These are phyloP conservation scores for Mesochorus sp. DNA, from an alignment of 2,888 invertebrate species.

Conservation along the genomic window DNA sequence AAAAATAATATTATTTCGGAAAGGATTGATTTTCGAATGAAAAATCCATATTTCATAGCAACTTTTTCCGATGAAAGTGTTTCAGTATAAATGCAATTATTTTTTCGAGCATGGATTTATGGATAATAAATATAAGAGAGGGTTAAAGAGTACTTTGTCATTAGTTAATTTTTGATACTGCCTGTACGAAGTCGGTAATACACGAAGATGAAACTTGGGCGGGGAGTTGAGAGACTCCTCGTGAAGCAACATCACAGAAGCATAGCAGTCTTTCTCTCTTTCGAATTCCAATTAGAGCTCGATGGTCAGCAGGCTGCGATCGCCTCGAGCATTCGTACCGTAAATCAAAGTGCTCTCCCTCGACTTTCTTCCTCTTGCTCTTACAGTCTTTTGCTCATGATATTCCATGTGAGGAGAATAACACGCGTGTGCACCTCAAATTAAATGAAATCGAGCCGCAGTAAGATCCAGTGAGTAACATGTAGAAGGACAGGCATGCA, in stretches of 20 bases:
- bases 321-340: conserved; percentile 61
- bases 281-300: conserved; percentile 69
- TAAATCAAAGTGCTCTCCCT: conserved; percentile 65
- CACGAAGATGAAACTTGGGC: conserved; percentile 26
- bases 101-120: neutral
- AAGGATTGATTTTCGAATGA: too few relatives aligned
- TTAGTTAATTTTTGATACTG: conserved; percentile 46
- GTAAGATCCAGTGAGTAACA: conserved; percentile 47
- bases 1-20: too few relatives aligned
- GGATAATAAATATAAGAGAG: neutral
- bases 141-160: neutral
- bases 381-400: conserved; percentile 13
- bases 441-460: conserved; percentile 65
- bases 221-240: conserved; percentile 49
- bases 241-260: conserved; percentile 47
- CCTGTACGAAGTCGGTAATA: conserved; percentile 45
- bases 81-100: too few relatives aligned
- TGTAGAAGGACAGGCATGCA: conserved; percentile 38
- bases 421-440: conserved; percentile 63
- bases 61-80: too few relatives aligned
- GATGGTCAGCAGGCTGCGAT: conserved; percentile 61
- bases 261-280: conserved; percentile 57
- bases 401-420: conserved; percentile 39
- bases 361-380: conserved; percentile 57
- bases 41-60: too few relatives aligned